Evolutionary conservation across 2,888 invertebrate genomes (phyloP), one percentile per base, ranked within the genome.

Genomic region (Cerceris ruficornis): DNA sequence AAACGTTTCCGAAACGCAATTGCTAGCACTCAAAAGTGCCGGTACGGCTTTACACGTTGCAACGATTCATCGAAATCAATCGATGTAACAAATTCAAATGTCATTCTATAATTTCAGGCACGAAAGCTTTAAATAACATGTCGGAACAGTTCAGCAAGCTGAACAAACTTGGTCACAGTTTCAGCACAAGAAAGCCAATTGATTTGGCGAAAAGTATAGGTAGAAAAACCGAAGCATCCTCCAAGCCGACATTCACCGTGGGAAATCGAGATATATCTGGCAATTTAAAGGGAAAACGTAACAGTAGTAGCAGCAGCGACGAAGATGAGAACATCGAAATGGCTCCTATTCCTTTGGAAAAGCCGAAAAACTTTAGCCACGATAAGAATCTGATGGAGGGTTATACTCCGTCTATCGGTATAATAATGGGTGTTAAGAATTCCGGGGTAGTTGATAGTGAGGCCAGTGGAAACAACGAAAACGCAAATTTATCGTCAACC

Each of bases 1-100:
- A 73, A 97, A 97, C 90, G 95, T 97, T 11, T 97, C 97, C n/a
- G 98, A 98, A 92, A 96, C 96, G n/a, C 97, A 98, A 89, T 93
- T 98, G 5, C 94, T 96, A 9, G 96, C 96, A 43, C 93, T 97
- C 59, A 95, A 96, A 88, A 96, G 94, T 90, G 96, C 95, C 83
- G 96, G 96, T 96, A 90, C 28, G 67, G 54, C 28, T 65, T 13
- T 50, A 50, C 28, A 28, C 4, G 5, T 14, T 5, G 2, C 11
- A 13, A 43, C 17, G 1, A 2, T 28, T 28, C 28, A 28, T 28
- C 4, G 28, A 28, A 28, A 28, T 4, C 4, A 28, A 28, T 28
- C 28, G 4, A 28, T 28, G 28, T 28, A 59, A 58, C n/a, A 28
- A 42, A 49, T 65, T n/a, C 11, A 11, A 2, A 55, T 9, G 43